These are phyloP conservation scores for Petrocephalus zakoni DNA, from an alignment of 2,113 vertebrate genomes.

Conservation along the genomic window DNA sequence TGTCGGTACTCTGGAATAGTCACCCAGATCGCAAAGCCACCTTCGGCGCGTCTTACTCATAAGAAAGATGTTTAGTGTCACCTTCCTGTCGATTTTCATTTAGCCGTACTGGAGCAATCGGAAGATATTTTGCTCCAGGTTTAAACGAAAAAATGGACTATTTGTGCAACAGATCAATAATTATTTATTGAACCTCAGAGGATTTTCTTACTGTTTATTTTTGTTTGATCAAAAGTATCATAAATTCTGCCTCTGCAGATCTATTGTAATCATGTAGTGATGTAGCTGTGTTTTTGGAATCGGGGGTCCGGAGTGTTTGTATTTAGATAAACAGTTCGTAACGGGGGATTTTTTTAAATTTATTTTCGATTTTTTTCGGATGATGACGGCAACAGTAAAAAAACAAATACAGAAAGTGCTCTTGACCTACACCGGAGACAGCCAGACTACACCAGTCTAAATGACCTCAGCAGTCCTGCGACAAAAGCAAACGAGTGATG, in stretches of 20 bases:
- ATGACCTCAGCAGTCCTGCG: conserved; percentile 45
- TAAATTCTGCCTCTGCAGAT: not conserved
- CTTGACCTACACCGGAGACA: conserved; percentile 2
- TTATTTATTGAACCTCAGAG: not conserved
- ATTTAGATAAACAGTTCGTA: not conserved
- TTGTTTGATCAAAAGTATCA: not conserved
- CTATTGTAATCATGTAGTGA: not conserved
- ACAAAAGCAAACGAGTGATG: conserved; percentile 24
- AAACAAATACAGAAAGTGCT: not conserved
- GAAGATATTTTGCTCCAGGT: not conserved
- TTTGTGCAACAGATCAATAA: not conserved
- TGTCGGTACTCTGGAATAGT: not conserved
- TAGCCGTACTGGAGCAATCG: not conserved
- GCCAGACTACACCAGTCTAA: not conserved
- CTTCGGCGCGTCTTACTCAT: not conserved
- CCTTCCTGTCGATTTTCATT: not conserved
- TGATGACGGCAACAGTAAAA: not conserved
- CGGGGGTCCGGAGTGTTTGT: not conserved
- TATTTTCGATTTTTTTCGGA: not conserved
- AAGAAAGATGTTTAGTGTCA: not conserved
- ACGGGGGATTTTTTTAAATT: not conserved
- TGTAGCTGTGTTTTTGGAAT: not conserved
- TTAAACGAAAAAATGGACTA: not conserved
- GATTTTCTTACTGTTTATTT: not conserved
- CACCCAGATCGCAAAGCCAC: not conserved